Evolutionary conservation across 2,888 invertebrate species (phyloP), one percentile per base, ranked within the genome.

Genomic region (Athalia rosae): DNA sequence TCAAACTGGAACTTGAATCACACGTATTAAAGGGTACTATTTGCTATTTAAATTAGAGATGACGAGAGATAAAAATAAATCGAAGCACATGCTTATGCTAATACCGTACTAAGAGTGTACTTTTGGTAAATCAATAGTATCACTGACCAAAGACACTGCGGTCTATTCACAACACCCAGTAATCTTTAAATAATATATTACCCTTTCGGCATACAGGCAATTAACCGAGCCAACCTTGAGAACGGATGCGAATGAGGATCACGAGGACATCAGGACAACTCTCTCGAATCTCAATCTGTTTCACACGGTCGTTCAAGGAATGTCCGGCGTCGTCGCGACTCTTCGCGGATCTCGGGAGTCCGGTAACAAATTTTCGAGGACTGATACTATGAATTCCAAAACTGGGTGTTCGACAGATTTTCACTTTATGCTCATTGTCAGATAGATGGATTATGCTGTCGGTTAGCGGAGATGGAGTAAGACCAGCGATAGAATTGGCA

Each of bases 391-490:
- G 59, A 61, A 61, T 61, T 9, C 41, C 28, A 7, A 13, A 61
- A 28, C 41, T 9, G 41, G 45, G 1, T 45, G 43, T 9, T 50
- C 50, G 7, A 9, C 5, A 6, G 43, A 63, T 43, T n/a, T 43
- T 1, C 48, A 9, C 66, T 50, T 11, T 15, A n/a, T 48, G 47
- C 9, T 64, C 50, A 69, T 76, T 8, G 82, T 79, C 78, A 89
- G 89, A 89, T 73, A 88, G 88, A 81, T 88, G 85, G 73, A 79
- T 89, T 47, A 81, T 89, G 50, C 59, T 89, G 58, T 87, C 88
- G 3, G 84, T 83, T 3, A 85, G 81, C 63, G 84, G 83, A 3
- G 84, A 87, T 48, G 86, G 86, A 48, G 83, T 86, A 28, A 78
- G 79, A 6, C 62, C 88, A 11, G 83, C 83, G 4, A 79, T 87